Evolutionary conservation across 2,113 vertebrate species (phyloP), one percentile per base, ranked within the genome.

Genomic region (Gambusia holbrooki): DNA sequence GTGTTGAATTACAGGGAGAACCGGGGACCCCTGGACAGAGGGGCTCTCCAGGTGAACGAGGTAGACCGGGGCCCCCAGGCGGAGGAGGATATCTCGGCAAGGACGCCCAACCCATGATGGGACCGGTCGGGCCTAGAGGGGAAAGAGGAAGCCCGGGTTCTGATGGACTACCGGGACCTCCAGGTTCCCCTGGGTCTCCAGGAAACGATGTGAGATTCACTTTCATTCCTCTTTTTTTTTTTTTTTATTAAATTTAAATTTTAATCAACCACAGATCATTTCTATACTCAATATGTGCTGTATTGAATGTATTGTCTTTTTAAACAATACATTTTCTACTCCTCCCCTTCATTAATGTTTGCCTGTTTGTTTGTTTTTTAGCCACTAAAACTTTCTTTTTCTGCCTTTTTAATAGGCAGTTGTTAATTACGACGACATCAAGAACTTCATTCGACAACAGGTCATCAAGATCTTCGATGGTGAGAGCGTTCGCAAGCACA

Each of bases 381-480:
- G 51, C 76, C 17, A 64, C 32, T 33, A 0, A 75, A 60, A 66
- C 45, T 79, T 25, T 77, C 11, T 40, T 9, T 1, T 66, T 67
- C 40, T 75, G 61, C 22, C n/a, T n/a, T 10, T 9, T 69, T 61
- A 58, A 87, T 80, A 99, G 97, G 96, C 94, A 66, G 96, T 97
- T 51, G 94, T 99, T 73, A 99, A 98, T 90, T 98, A 98, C 5
- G 97, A 99, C 69, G 97, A 99, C 80, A 93, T 99, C 94, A 97
- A 94, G 92, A 93, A 95, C 86, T 97, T 97, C 93, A 97, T 99
- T 91, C 95, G 95, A 51, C 97, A 99, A 89, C 97, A 99, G 92
- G 95, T 99, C 81, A 95, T 93, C 84, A 99, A 98, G 92, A 95
- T 98, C 84, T 98, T 99, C 88, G 97, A 99, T 5, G 97, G 97